Base-by-base conservation (phyloP, 1,140 invertebrate genomes). In the Rhynchophorus ferrugineus region DNA sequence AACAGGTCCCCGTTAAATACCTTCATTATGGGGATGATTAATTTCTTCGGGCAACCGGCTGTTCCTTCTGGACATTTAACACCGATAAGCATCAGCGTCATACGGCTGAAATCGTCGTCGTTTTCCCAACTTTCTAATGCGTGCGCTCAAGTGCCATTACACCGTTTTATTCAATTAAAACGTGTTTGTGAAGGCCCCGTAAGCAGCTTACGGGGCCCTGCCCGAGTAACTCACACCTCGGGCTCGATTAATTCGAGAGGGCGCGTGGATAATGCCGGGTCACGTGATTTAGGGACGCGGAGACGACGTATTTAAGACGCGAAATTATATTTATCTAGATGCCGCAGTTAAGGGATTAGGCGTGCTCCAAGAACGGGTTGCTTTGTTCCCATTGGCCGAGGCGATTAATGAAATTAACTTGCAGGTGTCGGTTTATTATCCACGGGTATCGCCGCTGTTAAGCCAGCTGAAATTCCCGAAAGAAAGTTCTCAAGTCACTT, bases 221-320 rank as follows among this genome's bases (percentile, higher is more conserved):
- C 17, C 38, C 17, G 20, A 18, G 17, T 18, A 41, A 41, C 16
- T 41, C 20, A 41, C 38, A 41, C 38, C 38, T 41, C 38, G 18
- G n/a, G 38, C 20, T 18, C 20, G 38, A 41, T 41, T 41, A 41
- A 18, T 41, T 41, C 20, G 38, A 18, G 20, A 41, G 16, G 18
- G 19, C 18, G 38, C 17, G 16, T 14, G 11, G 38, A 41, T 41
- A 41, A 41, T 41, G 14, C 38, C 20, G 11, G 38, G 38, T 41
- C 38, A 41, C 18, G 18, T 3, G 38, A 41, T 18, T 41, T 41
- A 41, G 38, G n/a, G n/a, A 41, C 14, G 14, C 18, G 14, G n/a
- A 18, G 16, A 9, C 14, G 20, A 11, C 11, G 38, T 41, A 41
- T 17, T 20, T 41, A 17, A 17, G 16, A 18, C 7, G 18, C 14